phyloP scores from a whole-genome alignment of 2,888 invertebrate species.

The Axea sp. region DNA sequence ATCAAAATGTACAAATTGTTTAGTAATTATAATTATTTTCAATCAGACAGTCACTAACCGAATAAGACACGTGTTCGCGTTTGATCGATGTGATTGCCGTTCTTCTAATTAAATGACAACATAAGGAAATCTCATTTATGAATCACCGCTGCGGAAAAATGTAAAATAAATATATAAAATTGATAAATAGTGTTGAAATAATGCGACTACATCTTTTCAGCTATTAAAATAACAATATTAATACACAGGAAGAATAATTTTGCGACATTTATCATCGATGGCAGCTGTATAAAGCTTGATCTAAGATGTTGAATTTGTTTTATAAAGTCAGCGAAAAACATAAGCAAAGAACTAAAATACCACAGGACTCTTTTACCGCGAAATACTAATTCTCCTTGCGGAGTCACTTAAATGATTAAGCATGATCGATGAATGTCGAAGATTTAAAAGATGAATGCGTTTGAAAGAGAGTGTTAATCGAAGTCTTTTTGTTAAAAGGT shows the following conservation, averaged over 20 bases:
- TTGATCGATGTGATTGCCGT: constrained; percentile 53
- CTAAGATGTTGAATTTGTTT: constrained; percentile 8
- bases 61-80: constrained; percentile 18
- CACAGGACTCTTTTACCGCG: not conserved
- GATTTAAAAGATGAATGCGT: constrained; percentile 56
- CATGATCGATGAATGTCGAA: constrained; percentile 51
- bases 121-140: constrained; percentile 49
- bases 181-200: constrained; percentile 42
- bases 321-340: constrained; percentile 15
- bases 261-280: constrained; percentile 32
- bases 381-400: constrained; percentile 19
- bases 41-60: constrained; percentile 23
- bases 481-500: constrained; percentile 3
- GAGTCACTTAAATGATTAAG: constrained; percentile 54
- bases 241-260: constrained; percentile 29
- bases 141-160: constrained; percentile 39
- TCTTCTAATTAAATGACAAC: constrained; percentile 38
- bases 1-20: too few relatives aligned
- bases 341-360: constrained; percentile 13
- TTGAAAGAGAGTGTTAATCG: constrained; percentile 40
- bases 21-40: constrained; percentile 39
- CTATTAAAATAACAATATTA: constrained; percentile 41
- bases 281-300: not conserved
- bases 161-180: constrained; percentile 28
- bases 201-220: constrained; percentile 40